A percentile compares a stretch with the other conserved stretches of the same genome.
These are phyloP conservation scores for Chaetorhynchus papuensis DNA, from an alignment of 2,113 vertebrate species.

Conservation along the genomic window DNA sequence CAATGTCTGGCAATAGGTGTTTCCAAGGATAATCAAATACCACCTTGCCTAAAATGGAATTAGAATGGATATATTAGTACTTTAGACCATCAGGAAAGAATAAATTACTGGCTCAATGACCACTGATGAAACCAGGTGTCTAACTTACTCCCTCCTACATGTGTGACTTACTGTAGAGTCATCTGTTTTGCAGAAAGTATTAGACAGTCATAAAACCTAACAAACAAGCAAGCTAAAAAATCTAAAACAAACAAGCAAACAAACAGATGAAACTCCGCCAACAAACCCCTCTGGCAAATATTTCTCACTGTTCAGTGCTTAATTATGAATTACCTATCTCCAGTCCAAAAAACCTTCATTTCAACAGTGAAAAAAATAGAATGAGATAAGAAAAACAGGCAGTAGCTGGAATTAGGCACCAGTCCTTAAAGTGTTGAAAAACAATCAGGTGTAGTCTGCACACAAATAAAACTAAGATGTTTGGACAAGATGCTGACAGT, in stretches of 20 bases:
- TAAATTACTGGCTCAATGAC: background rate
- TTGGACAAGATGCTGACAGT: background rate
- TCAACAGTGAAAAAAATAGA: background rate
- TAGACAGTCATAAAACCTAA: background rate
- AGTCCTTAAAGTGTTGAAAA: background rate
- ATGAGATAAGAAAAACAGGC: background rate
- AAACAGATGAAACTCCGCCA: background rate
- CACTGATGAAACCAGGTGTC: background rate
- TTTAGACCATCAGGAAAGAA: background rate
- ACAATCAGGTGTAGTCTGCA: background rate
- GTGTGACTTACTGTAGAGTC: background rate
- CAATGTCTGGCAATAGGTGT: background rate
- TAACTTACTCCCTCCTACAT: background rate
- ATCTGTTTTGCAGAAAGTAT: background rate
- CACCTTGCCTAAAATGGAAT: background rate
- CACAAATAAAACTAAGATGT: background rate
- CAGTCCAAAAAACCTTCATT: background rate
- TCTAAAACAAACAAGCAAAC: background rate
- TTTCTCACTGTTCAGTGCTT: background rate
- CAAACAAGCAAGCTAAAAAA: background rate
- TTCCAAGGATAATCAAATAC: background rate
- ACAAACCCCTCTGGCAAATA: background rate
- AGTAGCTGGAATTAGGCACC: background rate
- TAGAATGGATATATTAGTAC: background rate
- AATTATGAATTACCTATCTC: background rate